Conservation (phyloP, 2,888 invertebrate genomes). For the Drosophila melanosoma region DNA sequence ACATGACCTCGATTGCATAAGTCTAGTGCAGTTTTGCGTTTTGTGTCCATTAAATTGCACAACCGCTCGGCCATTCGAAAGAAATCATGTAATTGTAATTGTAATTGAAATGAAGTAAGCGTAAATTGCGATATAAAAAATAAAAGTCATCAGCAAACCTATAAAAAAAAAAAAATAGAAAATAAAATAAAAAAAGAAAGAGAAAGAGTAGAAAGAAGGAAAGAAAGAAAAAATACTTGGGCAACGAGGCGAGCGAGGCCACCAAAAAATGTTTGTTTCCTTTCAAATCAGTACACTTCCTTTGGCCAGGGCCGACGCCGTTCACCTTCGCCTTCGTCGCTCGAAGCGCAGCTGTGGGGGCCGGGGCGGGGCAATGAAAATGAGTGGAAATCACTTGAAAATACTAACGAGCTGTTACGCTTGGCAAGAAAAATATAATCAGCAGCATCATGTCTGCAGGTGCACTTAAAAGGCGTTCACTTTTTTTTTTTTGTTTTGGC, state of each 20-base stretch:
- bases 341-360: slow-evolving; percentile 28
- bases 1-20: slow-evolving; percentile 67
- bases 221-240: slow-evolving; percentile 25
- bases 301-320: slow-evolving; percentile 48
- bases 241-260: slow-evolving; percentile 36
- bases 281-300: slow-evolving; percentile 80
- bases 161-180: slow-evolving; percentile 14
- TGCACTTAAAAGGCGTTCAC: slow-evolving; percentile 81
- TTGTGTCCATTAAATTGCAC: slow-evolving; percentile 48
- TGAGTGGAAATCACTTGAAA: slow-evolving; percentile 82
- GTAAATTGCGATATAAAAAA: slow-evolving; percentile 69
- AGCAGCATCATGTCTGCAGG: slow-evolving; percentile 81
- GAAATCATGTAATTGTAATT: slow-evolving; percentile 74
- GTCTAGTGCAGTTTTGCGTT: slow-evolving; percentile 40
- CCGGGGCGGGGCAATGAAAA: slow-evolving; percentile 55
- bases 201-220: slow-evolving; percentile 37
- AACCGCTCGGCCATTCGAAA: slow-evolving; percentile 39
- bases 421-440: slow-evolving; percentile 81
- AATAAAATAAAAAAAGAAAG: neutral
- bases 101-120: slow-evolving; percentile 78
- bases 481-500: slow-evolving; percentile 46
- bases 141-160: slow-evolving; percentile 51
- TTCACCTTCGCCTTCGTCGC: slow-evolving; percentile 58
- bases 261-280: slow-evolving; percentile 75
- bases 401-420: slow-evolving; percentile 81